These are phyloP conservation scores for Hozukius guyotensis DNA, from an alignment of 2,797 vertebrate species.

Conservation along the genomic window DNA sequence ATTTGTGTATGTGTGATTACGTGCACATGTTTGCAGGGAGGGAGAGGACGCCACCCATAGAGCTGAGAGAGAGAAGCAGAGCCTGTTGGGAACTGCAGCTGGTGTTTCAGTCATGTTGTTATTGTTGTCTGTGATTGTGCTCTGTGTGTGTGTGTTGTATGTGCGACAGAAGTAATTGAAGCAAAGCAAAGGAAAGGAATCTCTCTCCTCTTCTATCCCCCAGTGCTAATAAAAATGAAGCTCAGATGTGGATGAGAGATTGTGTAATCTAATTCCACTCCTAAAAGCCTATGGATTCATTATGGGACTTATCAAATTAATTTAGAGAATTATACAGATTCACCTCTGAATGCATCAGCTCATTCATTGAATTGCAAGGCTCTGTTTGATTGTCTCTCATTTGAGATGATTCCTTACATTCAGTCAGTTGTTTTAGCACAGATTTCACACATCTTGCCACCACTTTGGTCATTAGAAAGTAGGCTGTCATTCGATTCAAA, in stretches of 20 bases:
- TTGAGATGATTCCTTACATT: neutral
- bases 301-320: conserved; percentile 41
- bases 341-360: conserved; percentile 9
- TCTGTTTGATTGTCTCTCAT: neutral
- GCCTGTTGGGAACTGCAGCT: conserved; percentile 58
- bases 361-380: neutral
- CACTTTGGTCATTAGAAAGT: neutral
- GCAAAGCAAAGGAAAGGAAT: conserved; percentile 16
- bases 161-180: conserved; percentile 26
- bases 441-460: neutral
- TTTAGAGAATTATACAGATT: conserved; percentile 50
- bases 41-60: conserved; percentile 38
- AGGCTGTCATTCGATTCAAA: too few species aligned
- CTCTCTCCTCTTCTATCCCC: neutral
- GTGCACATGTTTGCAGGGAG: conserved; percentile 55
- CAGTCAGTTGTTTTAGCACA: neutral
- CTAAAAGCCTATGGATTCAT: conserved; percentile 47
- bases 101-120: conserved; percentile 47
- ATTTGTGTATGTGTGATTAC: conserved; percentile 36
- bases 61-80: conserved; percentile 36
- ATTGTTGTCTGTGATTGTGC: conserved; percentile 44
- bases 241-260: conserved; percentile 38
- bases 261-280: conserved; percentile 37
- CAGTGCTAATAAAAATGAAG: conserved; percentile 21
- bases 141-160: neutral